These are phyloP conservation scores for Glossosoma conforme DNA, from an alignment of 1,140 invertebrate genomes.

Conservation along the genomic window DNA sequence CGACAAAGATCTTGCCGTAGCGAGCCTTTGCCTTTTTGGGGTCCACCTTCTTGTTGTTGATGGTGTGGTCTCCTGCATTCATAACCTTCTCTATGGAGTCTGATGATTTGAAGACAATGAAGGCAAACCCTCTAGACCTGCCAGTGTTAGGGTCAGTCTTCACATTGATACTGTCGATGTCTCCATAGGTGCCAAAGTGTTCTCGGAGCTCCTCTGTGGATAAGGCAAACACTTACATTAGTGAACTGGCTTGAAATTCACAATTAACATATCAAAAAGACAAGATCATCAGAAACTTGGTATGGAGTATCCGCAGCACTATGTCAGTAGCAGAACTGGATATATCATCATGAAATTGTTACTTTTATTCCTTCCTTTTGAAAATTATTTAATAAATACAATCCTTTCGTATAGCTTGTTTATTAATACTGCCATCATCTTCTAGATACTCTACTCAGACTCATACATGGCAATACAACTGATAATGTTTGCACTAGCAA, in stretches of 20 bases:
- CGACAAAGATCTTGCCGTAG: constrained; percentile 93
- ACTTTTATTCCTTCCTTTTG: too few species aligned
- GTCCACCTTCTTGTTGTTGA: constrained; percentile 91
- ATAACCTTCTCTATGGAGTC: constrained; percentile 89
- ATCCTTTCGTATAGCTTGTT: too few species aligned
- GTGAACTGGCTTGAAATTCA: too few species aligned
- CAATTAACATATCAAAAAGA: too few species aligned
- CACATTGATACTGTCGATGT: constrained; percentile 90
- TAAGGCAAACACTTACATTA: constrained; percentile 16
- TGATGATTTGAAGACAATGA: constrained; percentile 87
- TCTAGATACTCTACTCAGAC: too few species aligned
- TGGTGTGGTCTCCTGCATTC: constrained; percentile 77
- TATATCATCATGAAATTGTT: constrained; percentile 45
- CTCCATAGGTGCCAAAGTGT: constrained; percentile 84
- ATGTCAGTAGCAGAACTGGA: constrained; percentile 53
- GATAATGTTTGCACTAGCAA: too few species aligned
- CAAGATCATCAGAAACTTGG: constrained; percentile 38
- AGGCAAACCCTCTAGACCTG: constrained; percentile 87
- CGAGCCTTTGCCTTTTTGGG: constrained; percentile 92
- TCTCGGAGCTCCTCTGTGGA: constrained; percentile 87
- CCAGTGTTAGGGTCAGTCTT: constrained; percentile 90
- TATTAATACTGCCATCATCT: too few species aligned
- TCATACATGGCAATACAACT: too few species aligned
- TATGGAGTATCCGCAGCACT: constrained; percentile 45
- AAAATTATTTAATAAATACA: too few species aligned